Percentiles rank a stretch among this genome's conserved stretches.
phyloP scores from a whole-genome alignment of 2,888 invertebrate species.

The Empis stercorea region DNA sequence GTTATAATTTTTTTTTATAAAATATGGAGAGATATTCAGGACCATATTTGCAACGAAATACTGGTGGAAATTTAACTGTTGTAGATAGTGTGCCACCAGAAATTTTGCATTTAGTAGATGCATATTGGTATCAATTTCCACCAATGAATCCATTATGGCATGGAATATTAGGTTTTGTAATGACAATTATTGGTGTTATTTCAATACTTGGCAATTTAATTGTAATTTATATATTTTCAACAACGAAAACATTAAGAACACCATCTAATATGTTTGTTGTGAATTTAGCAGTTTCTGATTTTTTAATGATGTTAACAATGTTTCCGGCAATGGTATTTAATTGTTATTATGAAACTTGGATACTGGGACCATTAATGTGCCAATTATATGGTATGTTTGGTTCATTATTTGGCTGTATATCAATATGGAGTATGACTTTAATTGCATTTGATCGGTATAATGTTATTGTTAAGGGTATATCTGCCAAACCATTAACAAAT shows the following conservation, averaged over 20 bases:
- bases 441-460: constrained; percentile 53
- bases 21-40: too few relatives aligned
- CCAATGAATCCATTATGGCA: constrained; percentile 47
- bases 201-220: constrained; percentile 32
- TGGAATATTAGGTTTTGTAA: constrained; percentile 46
- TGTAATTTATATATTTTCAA: constrained; percentile 54
- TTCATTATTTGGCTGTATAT: constrained; percentile 50
- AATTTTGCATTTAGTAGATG: constrained; percentile 55
- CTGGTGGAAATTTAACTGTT: constrained; percentile 43
- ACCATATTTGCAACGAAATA: background rate
- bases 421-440: constrained; percentile 53
- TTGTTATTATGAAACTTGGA: constrained; percentile 51
- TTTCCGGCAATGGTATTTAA: constrained; percentile 51
- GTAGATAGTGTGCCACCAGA: constrained; percentile 56
- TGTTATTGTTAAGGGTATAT: constrained; percentile 51
- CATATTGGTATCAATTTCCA: constrained; percentile 47
- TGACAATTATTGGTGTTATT: constrained; percentile 48
- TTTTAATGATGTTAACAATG: constrained; percentile 49
- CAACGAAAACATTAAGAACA: constrained; percentile 47
- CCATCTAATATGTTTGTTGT: constrained; percentile 53
- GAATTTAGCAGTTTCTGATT: constrained; percentile 53
- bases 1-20: too few relatives aligned
- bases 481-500: constrained; percentile 43
- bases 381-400: constrained; percentile 50
- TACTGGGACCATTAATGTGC: constrained; percentile 47